Evolutionary conservation across 2,797 vertebrate genomes (phyloP).

Genomic region (Notolepis coatsorum): DNA sequence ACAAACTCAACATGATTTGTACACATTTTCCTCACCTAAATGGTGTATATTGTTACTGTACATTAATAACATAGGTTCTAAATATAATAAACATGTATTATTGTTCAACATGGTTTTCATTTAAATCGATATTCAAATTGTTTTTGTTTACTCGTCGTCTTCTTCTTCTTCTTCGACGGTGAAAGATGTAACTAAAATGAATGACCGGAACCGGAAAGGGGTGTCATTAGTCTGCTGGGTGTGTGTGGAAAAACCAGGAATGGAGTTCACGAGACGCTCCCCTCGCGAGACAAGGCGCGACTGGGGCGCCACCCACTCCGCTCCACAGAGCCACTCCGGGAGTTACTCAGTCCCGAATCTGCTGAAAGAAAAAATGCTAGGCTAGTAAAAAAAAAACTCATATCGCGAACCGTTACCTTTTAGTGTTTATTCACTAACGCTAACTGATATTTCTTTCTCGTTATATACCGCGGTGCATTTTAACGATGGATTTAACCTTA

Average conservation of each 20-base stretch:
- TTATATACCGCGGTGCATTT: constrained; percentile 6
- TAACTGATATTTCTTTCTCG: constrained; percentile 29
- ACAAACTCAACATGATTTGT: too few relatives aligned
- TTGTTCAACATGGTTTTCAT: too few relatives aligned
- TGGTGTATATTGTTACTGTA: too few relatives aligned
- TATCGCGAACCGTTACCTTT: constrained; percentile 51
- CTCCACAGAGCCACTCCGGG: constrained; percentile 49
- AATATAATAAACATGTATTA: too few relatives aligned
- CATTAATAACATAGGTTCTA: too few relatives aligned
- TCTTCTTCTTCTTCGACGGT: background rate
- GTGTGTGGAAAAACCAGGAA: background rate
- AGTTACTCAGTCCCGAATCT: constrained; percentile 29
- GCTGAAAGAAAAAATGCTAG: constrained; percentile 61
- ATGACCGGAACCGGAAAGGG: constrained; percentile 42
- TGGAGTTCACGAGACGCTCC: too few relatives aligned
- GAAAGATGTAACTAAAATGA: constrained; percentile 2
- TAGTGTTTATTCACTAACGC: constrained; percentile 1
- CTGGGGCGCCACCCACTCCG: too few relatives aligned
- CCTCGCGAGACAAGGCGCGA: too few relatives aligned
- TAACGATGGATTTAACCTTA: background rate
- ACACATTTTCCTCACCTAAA: too few relatives aligned
- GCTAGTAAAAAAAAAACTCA: constrained; percentile 70
- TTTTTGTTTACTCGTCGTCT: too few relatives aligned
- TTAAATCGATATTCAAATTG: too few relatives aligned
- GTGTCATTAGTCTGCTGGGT: background rate